These are phyloP conservation scores for Ameiurus melas DNA, from an alignment of 2,113 vertebrate species.

Conservation along the genomic window DNA sequence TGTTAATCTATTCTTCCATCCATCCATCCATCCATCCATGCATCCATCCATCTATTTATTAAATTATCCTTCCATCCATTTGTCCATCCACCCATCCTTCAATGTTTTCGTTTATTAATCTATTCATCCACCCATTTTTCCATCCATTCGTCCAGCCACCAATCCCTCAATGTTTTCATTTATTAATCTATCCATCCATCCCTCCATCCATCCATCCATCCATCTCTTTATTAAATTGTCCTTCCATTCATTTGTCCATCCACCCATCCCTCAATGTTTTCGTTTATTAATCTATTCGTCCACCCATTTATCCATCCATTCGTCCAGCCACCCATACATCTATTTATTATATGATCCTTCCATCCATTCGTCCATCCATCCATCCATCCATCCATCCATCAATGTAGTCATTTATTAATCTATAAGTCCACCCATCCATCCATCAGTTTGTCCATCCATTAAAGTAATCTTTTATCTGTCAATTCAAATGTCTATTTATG, in stretches of 20 bases:
- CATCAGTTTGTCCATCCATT: not conserved
- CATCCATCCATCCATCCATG: too few relatives aligned
- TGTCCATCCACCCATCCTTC: constrained; percentile 5
- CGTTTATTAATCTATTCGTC: too few relatives aligned
- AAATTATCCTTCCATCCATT: too few relatives aligned
- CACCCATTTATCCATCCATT: not conserved
- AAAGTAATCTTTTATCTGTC: too few relatives aligned
- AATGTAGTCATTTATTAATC: not conserved
- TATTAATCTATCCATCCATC: too few relatives aligned
- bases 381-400: not conserved
- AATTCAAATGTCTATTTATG: too few relatives aligned
- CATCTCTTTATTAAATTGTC: not conserved
- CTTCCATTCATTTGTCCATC: not conserved
- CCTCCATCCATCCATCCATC: too few relatives aligned
- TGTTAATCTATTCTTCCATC: too few relatives aligned
- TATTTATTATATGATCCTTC: too few relatives aligned
- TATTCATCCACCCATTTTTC: not conserved
- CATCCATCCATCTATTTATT: too few relatives aligned
- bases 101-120: not conserved
- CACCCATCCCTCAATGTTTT: too few relatives aligned
- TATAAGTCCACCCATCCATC: not conserved
- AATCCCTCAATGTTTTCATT: too few relatives aligned
- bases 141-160: not conserved
- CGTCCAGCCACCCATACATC: not conserved
- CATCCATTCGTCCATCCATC: not conserved